These are phyloP conservation scores for Caenorhabditis latens DNA, from an alignment of 1,140 invertebrate genomes.

Conservation along the genomic window DNA sequence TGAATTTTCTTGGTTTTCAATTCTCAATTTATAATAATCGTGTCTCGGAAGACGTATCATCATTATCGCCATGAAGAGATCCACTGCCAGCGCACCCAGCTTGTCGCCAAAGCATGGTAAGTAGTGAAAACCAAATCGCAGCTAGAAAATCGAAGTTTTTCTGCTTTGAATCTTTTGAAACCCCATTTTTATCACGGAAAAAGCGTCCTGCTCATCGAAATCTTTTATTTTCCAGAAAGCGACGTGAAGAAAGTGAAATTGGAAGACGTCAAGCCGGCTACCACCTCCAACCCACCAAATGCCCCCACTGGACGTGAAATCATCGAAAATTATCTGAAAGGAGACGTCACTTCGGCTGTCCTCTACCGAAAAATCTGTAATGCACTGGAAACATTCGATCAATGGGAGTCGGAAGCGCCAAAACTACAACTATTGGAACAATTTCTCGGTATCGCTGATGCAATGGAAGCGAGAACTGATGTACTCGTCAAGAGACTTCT, in stretches of 20 bases:
- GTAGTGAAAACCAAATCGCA: neutral
- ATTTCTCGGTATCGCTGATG: neutral
- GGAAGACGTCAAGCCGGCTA: no score
- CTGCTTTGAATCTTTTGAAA: neutral
- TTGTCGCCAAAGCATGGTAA: conserved; percentile 31
- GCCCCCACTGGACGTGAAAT: conserved; percentile 13
- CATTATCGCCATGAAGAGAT: conserved; percentile 13
- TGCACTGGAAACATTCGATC: conserved; percentile 38
- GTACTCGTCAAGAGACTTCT: neutral
- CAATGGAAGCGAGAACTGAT: conserved; percentile 4
- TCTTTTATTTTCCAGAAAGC: neutral
- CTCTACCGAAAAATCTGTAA: conserved; percentile 34
- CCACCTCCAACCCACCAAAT: neutral
- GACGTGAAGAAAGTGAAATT: conserved; percentile 4
- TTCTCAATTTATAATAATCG: neutral
- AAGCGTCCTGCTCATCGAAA: neutral
- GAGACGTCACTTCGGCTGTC: neutral
- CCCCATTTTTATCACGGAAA: neutral
- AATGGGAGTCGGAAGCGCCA: conserved; percentile 14
- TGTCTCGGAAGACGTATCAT: neutral
- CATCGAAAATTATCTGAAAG: conserved; percentile 21
- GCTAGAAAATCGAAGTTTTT: no score
- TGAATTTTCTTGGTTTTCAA: neutral
- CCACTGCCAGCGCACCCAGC: neutral
- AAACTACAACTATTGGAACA: conserved; percentile 32